A percentile compares a stretch with the other conserved stretches of the same genome.
Conservation (phyloP, 1,140 invertebrate species). For the Drosophila parvula region DNA sequence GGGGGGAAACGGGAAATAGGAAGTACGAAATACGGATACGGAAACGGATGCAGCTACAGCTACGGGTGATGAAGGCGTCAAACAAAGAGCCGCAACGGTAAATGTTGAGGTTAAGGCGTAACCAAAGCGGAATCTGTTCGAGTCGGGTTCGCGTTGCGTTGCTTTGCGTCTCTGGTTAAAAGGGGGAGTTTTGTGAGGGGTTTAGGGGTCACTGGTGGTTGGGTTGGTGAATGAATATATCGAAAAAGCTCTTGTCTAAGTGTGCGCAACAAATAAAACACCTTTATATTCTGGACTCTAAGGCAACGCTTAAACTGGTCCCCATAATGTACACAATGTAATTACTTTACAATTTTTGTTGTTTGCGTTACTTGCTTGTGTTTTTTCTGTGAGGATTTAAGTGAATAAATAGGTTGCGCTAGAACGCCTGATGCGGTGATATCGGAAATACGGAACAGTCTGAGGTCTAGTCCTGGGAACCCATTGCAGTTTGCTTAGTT, state of each 20-base stretch:
- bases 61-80: constrained; percentile 25
- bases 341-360: constrained; percentile 53
- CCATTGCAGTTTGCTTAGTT: neutral
- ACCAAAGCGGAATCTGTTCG: constrained; percentile 35
- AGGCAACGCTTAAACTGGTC: constrained; percentile 78
- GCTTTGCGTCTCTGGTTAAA: constrained; percentile 7
- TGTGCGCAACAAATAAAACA: constrained; percentile 45
- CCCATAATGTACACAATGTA: constrained; percentile 60
- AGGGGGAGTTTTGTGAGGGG: constrained; percentile 6
- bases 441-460: constrained; percentile 9
- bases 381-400: constrained; percentile 7
- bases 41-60: constrained; percentile 10
- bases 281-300: constrained; percentile 44
- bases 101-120: constrained; percentile 19
- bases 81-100: constrained; percentile 25
- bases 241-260: constrained; percentile 49
- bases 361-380: constrained; percentile 31
- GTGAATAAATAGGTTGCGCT: constrained; percentile 31
- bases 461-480: constrained; percentile 18
- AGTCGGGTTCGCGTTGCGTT: constrained; percentile 31
- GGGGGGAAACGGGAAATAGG: constrained; percentile 2
- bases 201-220: neutral
- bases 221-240: constrained; percentile 24
- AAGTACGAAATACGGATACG: constrained; percentile 28
- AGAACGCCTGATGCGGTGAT: constrained; percentile 31